Evolutionary conservation across 30 jellyfish, hydroid and myxozoan genomes (phyloP).

Genomic region (Nemopilema nomurai): DNA sequence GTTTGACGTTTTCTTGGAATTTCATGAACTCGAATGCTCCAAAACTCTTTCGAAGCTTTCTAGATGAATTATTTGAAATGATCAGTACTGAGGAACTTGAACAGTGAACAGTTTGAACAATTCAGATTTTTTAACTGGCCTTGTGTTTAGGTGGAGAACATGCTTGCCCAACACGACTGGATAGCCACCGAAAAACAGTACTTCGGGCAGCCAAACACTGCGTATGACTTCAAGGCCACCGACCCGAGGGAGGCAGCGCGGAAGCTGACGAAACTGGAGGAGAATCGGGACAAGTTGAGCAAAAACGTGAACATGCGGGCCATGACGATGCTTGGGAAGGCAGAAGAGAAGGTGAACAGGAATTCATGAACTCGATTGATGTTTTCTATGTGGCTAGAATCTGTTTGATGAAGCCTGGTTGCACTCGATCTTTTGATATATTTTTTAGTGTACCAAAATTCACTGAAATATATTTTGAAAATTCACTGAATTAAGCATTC

Average conservation of each 20-base stretch:
- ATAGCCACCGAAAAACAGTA: constrained; percentile 81
- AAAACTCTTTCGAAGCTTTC: too few species aligned
- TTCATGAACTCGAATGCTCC: too few species aligned
- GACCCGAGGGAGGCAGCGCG: constrained; percentile 89
- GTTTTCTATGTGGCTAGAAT: too few species aligned
- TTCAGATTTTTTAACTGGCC: background rate
- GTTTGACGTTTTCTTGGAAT: too few species aligned
- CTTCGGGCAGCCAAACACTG: constrained; percentile 92
- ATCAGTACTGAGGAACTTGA: background rate
- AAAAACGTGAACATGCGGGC: constrained; percentile 97
- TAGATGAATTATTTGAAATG: too few species aligned
- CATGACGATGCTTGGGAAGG: constrained; percentile 96
- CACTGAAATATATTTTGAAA: too few species aligned
- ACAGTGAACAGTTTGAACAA: background rate
- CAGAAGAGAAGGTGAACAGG: constrained; percentile 99
- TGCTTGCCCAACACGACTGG: constrained; percentile 90
- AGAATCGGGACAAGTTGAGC: constrained; percentile 83
- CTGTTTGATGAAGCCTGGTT: too few species aligned
- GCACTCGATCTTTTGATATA: too few species aligned
- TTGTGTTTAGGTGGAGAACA: constrained; percentile 71
- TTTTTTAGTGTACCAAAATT: too few species aligned
- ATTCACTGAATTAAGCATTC: too few species aligned
- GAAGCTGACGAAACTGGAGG: constrained; percentile 73
- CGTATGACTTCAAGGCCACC: constrained; percentile 84
- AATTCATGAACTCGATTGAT: too few species aligned